Evolutionary conservation across 2,888 invertebrate species (phyloP).

Genomic region (Yponomeuta sedellus): DNA sequence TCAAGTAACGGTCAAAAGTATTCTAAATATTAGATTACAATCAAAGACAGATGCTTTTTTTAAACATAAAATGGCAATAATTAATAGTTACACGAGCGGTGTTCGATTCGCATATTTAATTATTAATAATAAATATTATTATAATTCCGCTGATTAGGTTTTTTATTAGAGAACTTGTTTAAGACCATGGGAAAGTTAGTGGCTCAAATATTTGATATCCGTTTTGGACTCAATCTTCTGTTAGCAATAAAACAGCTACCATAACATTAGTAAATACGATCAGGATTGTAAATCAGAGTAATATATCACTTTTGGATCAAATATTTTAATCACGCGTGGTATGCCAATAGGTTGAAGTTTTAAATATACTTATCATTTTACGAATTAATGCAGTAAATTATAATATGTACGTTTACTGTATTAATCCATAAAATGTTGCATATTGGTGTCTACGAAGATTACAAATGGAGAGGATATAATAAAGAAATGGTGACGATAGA

Average conservation of each 20-base stretch:
- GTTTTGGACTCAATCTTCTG: background rate
- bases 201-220: background rate
- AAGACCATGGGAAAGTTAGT: background rate
- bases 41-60: constrained; percentile 8
- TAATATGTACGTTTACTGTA: background rate
- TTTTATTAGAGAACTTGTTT: constrained; percentile 1
- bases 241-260: constrained; percentile 1
- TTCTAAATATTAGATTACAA: constrained; percentile 15
- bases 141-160: constrained; percentile 12
- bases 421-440: background rate
- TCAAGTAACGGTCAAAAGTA: constrained; percentile 10
- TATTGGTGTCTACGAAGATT: background rate
- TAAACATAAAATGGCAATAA: constrained; percentile 11
- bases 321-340: background rate
- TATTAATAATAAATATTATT: constrained; percentile 17
- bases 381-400: too few relatives aligned
- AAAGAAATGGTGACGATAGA: too few relatives aligned
- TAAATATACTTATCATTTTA: background rate
- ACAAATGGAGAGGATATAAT: too few relatives aligned
- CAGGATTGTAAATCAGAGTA: background rate
- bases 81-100: constrained; percentile 18
- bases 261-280: background rate
- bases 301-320: background rate
- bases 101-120: constrained; percentile 17
- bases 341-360: background rate